Base-by-base conservation (phyloP, 2,888 invertebrate species). In the Drosophila tanythrix region DNA sequence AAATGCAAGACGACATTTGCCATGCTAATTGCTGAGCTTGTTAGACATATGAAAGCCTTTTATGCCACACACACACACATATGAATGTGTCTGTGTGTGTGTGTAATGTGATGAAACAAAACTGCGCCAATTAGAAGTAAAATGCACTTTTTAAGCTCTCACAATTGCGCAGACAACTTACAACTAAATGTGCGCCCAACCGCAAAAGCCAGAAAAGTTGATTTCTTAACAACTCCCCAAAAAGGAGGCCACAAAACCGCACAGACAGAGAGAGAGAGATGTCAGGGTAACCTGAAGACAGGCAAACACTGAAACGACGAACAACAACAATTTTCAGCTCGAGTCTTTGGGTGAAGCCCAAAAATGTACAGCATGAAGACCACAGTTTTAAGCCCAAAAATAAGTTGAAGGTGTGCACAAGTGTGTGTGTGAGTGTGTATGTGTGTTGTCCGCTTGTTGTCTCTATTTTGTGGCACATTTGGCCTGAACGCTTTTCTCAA, bases 51-150 rank as follows among this genome's bases (percentile, higher is more conserved):
- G 60, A 68, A 82, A 68, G 80, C 75, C 82, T 76, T 74, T 83
- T 71, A 51, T 66, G 31, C 58, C 71, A 51, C 48, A 55, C 46
- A 66, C 46, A 25, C 15, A 48, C 15, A 8, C 8, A 48, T 4
- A 27, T 15, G 25, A 7, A 7, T 13, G 3, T 43, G 46, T 51
- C 55, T 58, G 40, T 57, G 43, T 65, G 25, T 57, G 57, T 76
- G 61, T 70, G 61, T 78, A 76, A 81, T 83, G 75, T 76, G 72
- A 75, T 75, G 81, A 40, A 86, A 85, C 90, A 88, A 89, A 86
- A 89, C 89, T 88, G 85, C 89, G 82, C 90, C 90, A 89, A 90
- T 87, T 90, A 90, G 86, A 76, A 86, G 75, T 57, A 71, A 85
- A 89, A 86, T 85, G 72, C 68, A 64, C 74, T 77, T 90, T 88